Evolutionary conservation across 2,113 vertebrate genomes (phyloP).

Genomic region (Ceyx margarethae): DNA sequence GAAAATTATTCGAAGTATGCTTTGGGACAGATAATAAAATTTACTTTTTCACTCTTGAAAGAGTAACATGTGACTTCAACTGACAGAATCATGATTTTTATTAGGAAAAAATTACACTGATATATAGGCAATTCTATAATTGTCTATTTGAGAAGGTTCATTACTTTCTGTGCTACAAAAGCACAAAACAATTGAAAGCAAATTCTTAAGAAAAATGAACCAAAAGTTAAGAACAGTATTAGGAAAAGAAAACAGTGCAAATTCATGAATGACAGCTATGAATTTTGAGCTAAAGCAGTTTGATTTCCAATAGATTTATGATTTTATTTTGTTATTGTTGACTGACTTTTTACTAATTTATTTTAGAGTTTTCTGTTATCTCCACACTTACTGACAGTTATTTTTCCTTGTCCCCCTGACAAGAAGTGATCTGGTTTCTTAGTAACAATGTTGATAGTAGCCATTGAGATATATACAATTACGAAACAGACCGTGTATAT

Average conservation of each 20-base stretch:
- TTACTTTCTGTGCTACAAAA: not conserved
- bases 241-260: not conserved
- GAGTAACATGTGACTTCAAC: not conserved
- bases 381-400: not conserved
- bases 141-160: not conserved
- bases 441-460: not conserved
- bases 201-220: not conserved
- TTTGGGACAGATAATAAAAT: not conserved
- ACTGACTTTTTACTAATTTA: not conserved
- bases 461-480: rapidly evolving
- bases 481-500: not conserved
- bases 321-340: not conserved
- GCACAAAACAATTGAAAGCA: not conserved
- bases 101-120: not conserved
- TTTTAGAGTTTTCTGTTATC: not conserved
- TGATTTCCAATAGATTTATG: not conserved
- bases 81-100: not conserved
- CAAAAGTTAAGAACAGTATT: not conserved
- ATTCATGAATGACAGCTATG: not conserved
- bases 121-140: not conserved
- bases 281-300: not conserved
- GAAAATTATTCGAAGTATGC: not conserved
- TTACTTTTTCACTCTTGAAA: not conserved
- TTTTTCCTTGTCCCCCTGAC: not conserved
- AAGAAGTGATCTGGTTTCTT: not conserved